A percentile compares a stretch with the other conserved stretches of the same genome.
phyloP scores from a whole-genome alignment of 2,113 vertebrate genomes.

The Stegostoma tigrinum region DNA sequence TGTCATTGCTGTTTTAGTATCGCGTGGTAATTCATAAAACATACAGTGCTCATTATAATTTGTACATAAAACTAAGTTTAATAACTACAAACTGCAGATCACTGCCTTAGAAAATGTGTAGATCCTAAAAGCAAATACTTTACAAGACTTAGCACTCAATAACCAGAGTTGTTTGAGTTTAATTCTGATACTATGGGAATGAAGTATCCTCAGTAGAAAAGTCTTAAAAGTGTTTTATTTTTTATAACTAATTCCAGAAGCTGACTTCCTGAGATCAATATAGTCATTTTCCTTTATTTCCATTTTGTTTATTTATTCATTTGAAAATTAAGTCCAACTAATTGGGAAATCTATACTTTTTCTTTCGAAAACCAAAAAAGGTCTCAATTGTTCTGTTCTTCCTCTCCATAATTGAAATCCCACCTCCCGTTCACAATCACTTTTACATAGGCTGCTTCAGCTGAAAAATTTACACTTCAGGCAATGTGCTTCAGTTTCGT shows the following conservation, averaged over 20 bases:
- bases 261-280: conserved; percentile 16
- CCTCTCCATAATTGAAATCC: background rate
- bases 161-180: background rate
- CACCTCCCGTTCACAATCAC: background rate
- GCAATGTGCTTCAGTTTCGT: background rate
- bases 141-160: conserved; percentile 14
- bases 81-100: background rate
- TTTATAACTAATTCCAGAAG: conserved; percentile 27
- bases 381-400: background rate
- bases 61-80: conserved; percentile 13
- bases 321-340: background rate
- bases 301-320: conserved; percentile 32
- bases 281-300: background rate
- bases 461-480: background rate
- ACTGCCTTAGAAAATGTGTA: conserved; percentile 1
- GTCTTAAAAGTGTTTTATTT: background rate
- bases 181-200: conserved; percentile 1
- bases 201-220: background rate
- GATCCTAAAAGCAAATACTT: conserved; percentile 12
- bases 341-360: background rate
- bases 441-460: background rate
- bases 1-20: background rate
- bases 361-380: background rate
- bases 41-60: background rate
- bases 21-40: background rate